Evolutionary conservation across 2,888 invertebrate genomes (phyloP), one percentile per base, ranked within the genome.

Genomic region (Drosophila mimetica): DNA sequence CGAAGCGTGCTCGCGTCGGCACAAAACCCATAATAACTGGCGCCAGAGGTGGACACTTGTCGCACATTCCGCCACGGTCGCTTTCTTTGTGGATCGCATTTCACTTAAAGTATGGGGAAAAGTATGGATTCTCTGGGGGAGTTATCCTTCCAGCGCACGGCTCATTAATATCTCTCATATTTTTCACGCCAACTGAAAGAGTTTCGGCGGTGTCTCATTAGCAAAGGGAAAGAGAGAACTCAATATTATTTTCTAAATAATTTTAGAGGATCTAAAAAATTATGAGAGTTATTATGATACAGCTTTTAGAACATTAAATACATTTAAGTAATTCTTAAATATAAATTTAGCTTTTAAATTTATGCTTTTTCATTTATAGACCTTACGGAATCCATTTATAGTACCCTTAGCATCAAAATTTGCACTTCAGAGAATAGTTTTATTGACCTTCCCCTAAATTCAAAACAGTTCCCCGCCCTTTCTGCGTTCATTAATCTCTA

Each of bases 1-100:
- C 48, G 73, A 75, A 72, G 88, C 84, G 70, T 86, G 73, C 64
- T 64, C 59, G 13, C 13, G 16, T 14, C 22, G 32, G 32, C 32
- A 13, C 13, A 36, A n/a, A 36, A 14, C 20, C 20, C 14, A 41
- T 16, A 13, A 70, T 70, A 88, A 76, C 72, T 75, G 84, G 84
- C 84, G 84, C 84, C 84, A 77, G 75, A 77, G 78, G 72, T 84
- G 83, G 83, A 79, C 88, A 86, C 84, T 88, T 79, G 84, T 75
- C 80, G 80, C 83, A 82, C 76, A 82, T 87, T 79, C 75, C 64
- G 79, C 59, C 65, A 75, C 83, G 80, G 80, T 65, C 84, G 80
- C 71, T 74, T 64, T 83, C 88, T 80, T 88, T 86, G 70, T 48
- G 75, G 58, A 50, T 84, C 86, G 47, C 57, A 52, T 88, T 84